phyloP scores from a whole-genome alignment of 2,113 vertebrate species.

The Scomber scombrus region DNA sequence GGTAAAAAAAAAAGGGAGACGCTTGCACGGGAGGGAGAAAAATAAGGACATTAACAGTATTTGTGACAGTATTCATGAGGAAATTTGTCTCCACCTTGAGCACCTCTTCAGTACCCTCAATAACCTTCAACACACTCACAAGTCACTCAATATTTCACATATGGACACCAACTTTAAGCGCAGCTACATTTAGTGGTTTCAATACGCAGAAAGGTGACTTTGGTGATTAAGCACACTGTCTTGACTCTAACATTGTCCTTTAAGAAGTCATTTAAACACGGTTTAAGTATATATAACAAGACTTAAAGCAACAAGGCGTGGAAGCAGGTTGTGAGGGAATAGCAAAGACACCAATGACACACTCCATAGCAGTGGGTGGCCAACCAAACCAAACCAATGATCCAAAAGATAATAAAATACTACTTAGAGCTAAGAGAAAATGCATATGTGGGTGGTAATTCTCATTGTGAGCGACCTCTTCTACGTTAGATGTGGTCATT shows the following conservation, averaged over 20 bases:
- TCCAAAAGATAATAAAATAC: too few relatives aligned
- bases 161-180: neutral
- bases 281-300: neutral
- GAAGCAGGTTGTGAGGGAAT: too few relatives aligned
- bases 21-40: constrained; percentile 7
- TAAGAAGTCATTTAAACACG: neutral
- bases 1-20: constrained; percentile 37
- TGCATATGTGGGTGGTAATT: too few relatives aligned
- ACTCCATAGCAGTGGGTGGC: too few relatives aligned
- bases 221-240: neutral
- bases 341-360: too few relatives aligned
- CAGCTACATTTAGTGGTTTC: neutral
- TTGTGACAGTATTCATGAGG: constrained; percentile 52
- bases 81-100: constrained; percentile 48
- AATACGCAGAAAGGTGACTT: constrained; percentile 10
- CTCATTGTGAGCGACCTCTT: too few relatives aligned
- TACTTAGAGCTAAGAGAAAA: too few relatives aligned
- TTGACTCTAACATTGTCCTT: constrained; percentile 1
- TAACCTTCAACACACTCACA: constrained; percentile 38
- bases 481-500: too few relatives aligned
- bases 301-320: neutral
- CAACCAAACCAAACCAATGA: too few relatives aligned
- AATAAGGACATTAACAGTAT: constrained; percentile 41
- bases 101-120: constrained; percentile 21
- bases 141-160: neutral